Evolutionary conservation across 1,140 invertebrate genomes (phyloP).

Genomic region (Lasaia peninsularis): DNA sequence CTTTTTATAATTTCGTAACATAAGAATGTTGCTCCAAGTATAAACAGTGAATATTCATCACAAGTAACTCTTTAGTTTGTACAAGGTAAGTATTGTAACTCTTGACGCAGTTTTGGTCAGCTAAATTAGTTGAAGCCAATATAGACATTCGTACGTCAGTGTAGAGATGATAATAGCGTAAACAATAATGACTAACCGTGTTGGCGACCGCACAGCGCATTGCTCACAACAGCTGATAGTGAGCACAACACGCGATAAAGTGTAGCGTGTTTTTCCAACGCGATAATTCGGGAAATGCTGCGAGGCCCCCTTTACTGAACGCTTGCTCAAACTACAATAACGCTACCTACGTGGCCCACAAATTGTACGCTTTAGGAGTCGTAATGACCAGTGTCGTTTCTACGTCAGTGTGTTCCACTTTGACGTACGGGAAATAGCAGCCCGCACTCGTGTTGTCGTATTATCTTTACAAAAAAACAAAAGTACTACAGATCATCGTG

Average conservation of each 20-base stretch:
- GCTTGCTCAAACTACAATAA: slow-evolving; percentile 22
- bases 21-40: not conserved
- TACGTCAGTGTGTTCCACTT: slow-evolving; percentile 42
- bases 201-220: slow-evolving; percentile 41
- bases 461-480: slow-evolving; percentile 62
- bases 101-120: slow-evolving; percentile 32
- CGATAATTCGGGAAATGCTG: slow-evolving; percentile 57
- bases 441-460: slow-evolving; percentile 67
- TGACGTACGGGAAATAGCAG: slow-evolving; percentile 62
- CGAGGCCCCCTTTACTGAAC: slow-evolving; percentile 41
- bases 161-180: slow-evolving; percentile 37
- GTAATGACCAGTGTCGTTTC: slow-evolving; percentile 36
- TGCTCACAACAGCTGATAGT: slow-evolving; percentile 59
- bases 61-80: slow-evolving; percentile 11
- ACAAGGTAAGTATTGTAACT: too few relatives aligned
- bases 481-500: slow-evolving; percentile 44
- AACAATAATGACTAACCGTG: slow-evolving; percentile 42
- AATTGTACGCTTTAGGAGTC: slow-evolving; percentile 29
- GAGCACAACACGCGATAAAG: slow-evolving; percentile 57
- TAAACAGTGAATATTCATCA: slow-evolving; percentile 1
- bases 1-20: not conserved
- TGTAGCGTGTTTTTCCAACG: slow-evolving; percentile 65
- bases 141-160: slow-evolving; percentile 18
- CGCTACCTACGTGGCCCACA: slow-evolving; percentile 19
- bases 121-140: slow-evolving; percentile 21